phyloP scores from a whole-genome alignment of 2,113 vertebrate species.

The Kryptolebias marmoratus region DNA sequence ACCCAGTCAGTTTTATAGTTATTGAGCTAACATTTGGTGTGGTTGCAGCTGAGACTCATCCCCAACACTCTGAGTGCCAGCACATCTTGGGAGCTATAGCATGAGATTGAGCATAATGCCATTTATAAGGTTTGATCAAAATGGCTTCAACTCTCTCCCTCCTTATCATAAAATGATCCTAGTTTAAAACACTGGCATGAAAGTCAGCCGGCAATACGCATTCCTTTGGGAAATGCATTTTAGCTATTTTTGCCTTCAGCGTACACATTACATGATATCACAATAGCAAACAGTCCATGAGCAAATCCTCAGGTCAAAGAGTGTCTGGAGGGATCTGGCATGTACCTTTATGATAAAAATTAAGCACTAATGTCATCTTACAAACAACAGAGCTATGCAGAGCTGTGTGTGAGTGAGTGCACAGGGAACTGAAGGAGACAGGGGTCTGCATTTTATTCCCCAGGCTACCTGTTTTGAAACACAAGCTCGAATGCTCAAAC shows the following conservation, averaged over 20 bases:
- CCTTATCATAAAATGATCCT: too few species aligned
- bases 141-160: too few species aligned
- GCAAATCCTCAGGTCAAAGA: conserved; percentile 55
- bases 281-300: conserved; percentile 34
- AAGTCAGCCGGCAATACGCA: too few species aligned
- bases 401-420: conserved; percentile 47
- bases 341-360: conserved; percentile 70
- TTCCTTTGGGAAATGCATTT: background rate
- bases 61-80: too few species aligned
- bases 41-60: too few species aligned
- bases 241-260: conserved; percentile 33
- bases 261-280: conserved; percentile 31
- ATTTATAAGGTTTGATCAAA: too few species aligned
- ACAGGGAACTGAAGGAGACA: conserved; percentile 57
- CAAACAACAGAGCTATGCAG: conserved; percentile 43
- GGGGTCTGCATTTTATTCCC: conserved; percentile 73
- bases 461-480: conserved; percentile 47
- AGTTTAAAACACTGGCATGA: too few species aligned
- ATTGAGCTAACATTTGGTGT: too few species aligned
- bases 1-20: too few species aligned
- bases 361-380: conserved; percentile 65
- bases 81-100: too few species aligned
- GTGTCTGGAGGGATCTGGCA: conserved; percentile 50
- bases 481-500: conserved; percentile 48
- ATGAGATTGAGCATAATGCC: too few species aligned